Base-by-base conservation (phyloP, 2,888 invertebrate genomes). In the Agonum fuliginosum region DNA sequence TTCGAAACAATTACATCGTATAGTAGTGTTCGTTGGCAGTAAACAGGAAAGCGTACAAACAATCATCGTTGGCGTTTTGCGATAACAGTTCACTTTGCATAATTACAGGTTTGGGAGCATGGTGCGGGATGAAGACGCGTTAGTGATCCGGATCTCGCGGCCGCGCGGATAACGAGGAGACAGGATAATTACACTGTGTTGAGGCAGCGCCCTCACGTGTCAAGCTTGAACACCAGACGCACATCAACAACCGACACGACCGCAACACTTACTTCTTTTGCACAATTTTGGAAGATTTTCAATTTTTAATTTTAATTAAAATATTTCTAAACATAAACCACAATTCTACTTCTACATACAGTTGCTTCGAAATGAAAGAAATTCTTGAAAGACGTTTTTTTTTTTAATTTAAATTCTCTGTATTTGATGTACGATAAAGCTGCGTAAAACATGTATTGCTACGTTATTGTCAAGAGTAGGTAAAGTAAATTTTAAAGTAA, bases 81-180 rank as follows among this genome's bases (percentile, higher is more conserved):
- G 67, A 76, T 69, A 76, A 67, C 67, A 65, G 27, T 65, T 34
- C 51, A 69, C 67, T 76, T 76, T 76, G 69, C 75, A 76, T 76
- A 76, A 76, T 76, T 67, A 76, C 75, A 76, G 67, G 62, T 67
- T 67, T n/a, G 24, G 14, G 46, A 12, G 65, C 65, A 8, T 24
- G 20, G 48, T 30, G 46, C 65, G 20, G 46, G 67, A 76, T 76
- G 75, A 76, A 76, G 75, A 76, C 67, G 51, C 75, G 62, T 76
- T 69, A 30, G 75, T 76, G 34, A 76, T 54, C 54, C 62, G 67
- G 74, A 74, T 74, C 75, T 48, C 20, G 75, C 30, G 46, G 30
- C 27, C 19, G 17, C 70, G 34, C 48, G 67, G 75, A 48, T 70
- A 70, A 75, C 34, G 27, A 67, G 37, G 20, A 69, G 75, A 76